A percentile compares a stretch with the other conserved stretches of the same genome.
Conservation (phyloP, 2,888 invertebrate species). For the Pheosia gnoma region DNA sequence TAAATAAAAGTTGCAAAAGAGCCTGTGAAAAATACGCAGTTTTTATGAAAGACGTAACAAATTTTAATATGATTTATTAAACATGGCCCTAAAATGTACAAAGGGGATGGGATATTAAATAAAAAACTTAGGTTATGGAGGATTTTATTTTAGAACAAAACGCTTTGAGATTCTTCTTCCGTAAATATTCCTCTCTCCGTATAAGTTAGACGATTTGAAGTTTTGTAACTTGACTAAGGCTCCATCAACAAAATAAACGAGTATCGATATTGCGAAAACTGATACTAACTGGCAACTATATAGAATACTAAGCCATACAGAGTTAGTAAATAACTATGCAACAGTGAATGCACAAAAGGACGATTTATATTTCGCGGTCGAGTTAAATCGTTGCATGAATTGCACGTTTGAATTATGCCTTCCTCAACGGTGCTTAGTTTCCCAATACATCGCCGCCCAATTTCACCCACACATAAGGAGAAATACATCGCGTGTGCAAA, state of each 20-base stretch:
- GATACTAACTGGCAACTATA: background rate
- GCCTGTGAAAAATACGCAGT: background rate
- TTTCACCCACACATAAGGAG: too few species aligned
- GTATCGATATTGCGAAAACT: background rate
- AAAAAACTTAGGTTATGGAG: too few species aligned
- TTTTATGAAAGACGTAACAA: background rate
- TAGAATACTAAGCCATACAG: background rate
- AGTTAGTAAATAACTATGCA: background rate
- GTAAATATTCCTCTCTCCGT: too few species aligned
- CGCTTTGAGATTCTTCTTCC: too few species aligned
- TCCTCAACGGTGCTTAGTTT: background rate
- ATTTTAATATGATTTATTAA: background rate
- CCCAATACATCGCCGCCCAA: too few species aligned
- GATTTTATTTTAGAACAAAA: too few species aligned
- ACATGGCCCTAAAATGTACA: background rate
- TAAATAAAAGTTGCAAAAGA: slow-evolving; percentile 1
- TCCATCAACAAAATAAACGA: too few species aligned
- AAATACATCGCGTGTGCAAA: slow-evolving; percentile 5
- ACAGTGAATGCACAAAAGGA: slow-evolving; percentile 3
- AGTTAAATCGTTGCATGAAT: slow-evolving; percentile 4
- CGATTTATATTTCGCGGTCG: slow-evolving; percentile 1
- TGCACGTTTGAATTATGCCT: background rate
- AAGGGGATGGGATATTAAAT: too few species aligned
- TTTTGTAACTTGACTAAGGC: too few species aligned
- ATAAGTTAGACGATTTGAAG: too few species aligned